Evolutionary conservation across 2,113 vertebrate species (phyloP), one percentile per base, ranked within the genome.

Genomic region (Jaculus jaculus): DNA sequence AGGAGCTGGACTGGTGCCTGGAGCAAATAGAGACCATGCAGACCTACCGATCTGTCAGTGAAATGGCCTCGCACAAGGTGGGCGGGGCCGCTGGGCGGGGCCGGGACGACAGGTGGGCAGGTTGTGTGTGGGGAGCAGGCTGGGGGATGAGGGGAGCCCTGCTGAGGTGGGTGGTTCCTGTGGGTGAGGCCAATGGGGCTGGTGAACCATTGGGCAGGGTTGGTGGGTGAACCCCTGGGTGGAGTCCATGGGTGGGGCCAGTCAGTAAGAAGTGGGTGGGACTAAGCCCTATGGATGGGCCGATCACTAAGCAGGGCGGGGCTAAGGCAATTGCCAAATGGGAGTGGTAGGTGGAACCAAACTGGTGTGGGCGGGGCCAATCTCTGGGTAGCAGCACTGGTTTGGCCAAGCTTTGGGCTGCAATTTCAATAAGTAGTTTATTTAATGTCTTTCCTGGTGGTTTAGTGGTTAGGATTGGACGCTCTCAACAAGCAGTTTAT

Each of bases 1-100:
- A 99, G 94, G 99, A 99, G 96, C 97, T 99, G 96, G 99, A 99
- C 97, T 99, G 99, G 99, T 99, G 99, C 97, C 97, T 99, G 97
- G 99, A 99, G 95, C 99, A 99, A 96, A 97, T 99, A 97, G 99
- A 99, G 97, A 99, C 99, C 92, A 98, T 99, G 96, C 99, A 99
- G 97, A 99, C 99, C 28, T 98, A 99, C 96, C 99, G 99, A 93
- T 99, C 99, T 0, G 99, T 99, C 97, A 99, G 99, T 39, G 99
- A 99, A 95, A 99, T 99, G 99, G 99, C 99, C 13, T 99, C 99
- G 39, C 96, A 97, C 69, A 97, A 97, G 97, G 97, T 96, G 34
- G 5, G 95, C 10, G 2, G 37, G 58, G 69, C 61, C 9, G 3
- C 28, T 5, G 34, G 20, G 15, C 7, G 12, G 77, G 60, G 26